Percentiles rank a stretch among this genome's conserved stretches.
These are phyloP conservation scores for Polydrusus pterygomalis DNA, from an alignment of 2,888 invertebrate species.

Conservation along the genomic window DNA sequence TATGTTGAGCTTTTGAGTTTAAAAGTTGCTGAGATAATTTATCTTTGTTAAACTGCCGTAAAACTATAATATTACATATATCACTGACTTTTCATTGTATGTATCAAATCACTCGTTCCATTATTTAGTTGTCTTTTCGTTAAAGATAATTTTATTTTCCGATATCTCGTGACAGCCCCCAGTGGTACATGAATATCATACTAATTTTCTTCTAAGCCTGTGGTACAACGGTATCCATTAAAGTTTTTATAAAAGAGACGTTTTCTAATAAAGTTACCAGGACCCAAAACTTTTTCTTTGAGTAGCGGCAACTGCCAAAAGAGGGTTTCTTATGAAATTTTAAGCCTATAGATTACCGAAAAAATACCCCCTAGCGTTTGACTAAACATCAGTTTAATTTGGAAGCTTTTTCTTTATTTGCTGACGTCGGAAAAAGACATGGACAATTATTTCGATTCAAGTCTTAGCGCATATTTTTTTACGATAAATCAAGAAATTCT, in stretches of 20 bases:
- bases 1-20: too few relatives aligned
- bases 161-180: neutral
- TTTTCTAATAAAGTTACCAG: slow-evolving; percentile 6
- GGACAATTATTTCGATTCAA: neutral
- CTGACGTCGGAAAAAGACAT: neutral
- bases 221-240: neutral
- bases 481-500: too few relatives aligned
- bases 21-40: too few relatives aligned
- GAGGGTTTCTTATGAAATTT: neutral
- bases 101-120: too few relatives aligned
- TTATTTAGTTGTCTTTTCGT: too few relatives aligned
- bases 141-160: too few relatives aligned
- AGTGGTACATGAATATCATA: neutral
- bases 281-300: slow-evolving; percentile 8
- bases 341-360: slow-evolving; percentile 14
- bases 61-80: too few relatives aligned
- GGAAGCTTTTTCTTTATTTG: neutral
- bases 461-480: neutral
- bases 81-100: too few relatives aligned
- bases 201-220: neutral
- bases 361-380: neutral
- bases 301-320: neutral
- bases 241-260: neutral
- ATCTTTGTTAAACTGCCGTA: too few relatives aligned
- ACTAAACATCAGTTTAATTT: slow-evolving; percentile 1